Base-by-base conservation (phyloP, 2,888 invertebrate species). In the Drosophila pseudotakahashii region DNA sequence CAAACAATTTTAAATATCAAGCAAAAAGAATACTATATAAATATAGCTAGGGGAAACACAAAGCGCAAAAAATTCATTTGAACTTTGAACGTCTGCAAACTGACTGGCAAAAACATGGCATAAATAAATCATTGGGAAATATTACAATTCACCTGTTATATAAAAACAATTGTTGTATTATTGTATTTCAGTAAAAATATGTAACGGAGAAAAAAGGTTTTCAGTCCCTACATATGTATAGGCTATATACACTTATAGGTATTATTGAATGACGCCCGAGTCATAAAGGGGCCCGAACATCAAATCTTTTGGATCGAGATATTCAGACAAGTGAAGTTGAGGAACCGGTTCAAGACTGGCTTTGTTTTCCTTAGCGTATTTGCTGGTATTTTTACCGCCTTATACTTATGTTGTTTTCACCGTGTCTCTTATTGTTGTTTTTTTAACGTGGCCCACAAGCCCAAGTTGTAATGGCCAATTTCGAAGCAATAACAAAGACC, bases 11-110 rank as follows among this genome's bases (percentile, higher is more conserved):
- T 2, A 14, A 34, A 32, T 11, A 26, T 30, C 5, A 14, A 32
- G 16, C 13, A 26, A 32, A 54, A 32, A n/a, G 10, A 13, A 36
- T 11, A 16, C 32, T 16, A 26, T 7, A 51, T 26, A 45, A 53
- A 54, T 13, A 34, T 42, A 36, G 23, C 23, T 23, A 44, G 6
- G 37, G n/a, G 3, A 34, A 11, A 13, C 11, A 42, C 2, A 10
- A 47, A 47, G 14, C 9, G 7, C 3, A 14, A 30, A 30, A 59
- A 58, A 64, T 52, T 23, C 52, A 47, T 14, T 44, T 62, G 81
- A 75, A 84, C 87, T 84, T 83, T 83, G 84, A 72, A 58, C 87
- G 87, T 87, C 84, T 84, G 87, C 67, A 16, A 32, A 42, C 7
- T 11, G 47, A 1, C 14, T 11, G n/a, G 1, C 37, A 26, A 37